Conservation (phyloP, 2,797 vertebrate genomes). For the Scyliorhinus canicula region DNA sequence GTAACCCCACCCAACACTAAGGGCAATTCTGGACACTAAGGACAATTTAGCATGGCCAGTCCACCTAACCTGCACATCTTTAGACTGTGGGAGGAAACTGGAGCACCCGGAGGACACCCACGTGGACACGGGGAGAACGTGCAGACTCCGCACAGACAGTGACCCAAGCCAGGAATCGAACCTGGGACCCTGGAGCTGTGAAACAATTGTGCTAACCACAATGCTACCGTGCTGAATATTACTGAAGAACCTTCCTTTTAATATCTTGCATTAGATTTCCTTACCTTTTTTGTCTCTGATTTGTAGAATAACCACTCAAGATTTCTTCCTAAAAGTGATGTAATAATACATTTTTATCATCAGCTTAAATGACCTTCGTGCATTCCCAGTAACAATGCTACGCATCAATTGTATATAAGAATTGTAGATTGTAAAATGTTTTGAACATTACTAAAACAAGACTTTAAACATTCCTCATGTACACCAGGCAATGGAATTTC, state of each 20-base stretch:
- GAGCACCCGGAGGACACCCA: no score
- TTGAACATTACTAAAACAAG: not conserved
- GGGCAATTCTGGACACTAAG: no score
- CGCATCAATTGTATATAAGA: not conserved
- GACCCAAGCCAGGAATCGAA: no score
- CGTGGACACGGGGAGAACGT: no score
- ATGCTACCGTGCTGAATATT: no score
- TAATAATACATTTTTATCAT: not conserved
- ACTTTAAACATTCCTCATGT: not conserved
- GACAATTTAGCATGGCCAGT: no score
- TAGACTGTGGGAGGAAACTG: no score
- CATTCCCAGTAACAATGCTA: not conserved
- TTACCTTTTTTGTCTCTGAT: not conserved
- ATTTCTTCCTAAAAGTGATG: not conserved
- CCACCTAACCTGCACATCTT: no score
- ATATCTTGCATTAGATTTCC: not conserved
- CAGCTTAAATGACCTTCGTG: not conserved
- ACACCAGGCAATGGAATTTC: not conserved
- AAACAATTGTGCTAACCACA: no score
- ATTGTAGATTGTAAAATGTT: not conserved
- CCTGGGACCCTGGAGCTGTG: no score
- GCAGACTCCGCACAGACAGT: no score
- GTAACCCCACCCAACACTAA: no score
- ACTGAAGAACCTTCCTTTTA: not conserved
- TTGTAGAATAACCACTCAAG: not conserved